Evolutionary conservation across 2,888 invertebrate genomes (phyloP), one percentile per base, ranked within the genome.

Genomic region (Andrena trimmerana): DNA sequence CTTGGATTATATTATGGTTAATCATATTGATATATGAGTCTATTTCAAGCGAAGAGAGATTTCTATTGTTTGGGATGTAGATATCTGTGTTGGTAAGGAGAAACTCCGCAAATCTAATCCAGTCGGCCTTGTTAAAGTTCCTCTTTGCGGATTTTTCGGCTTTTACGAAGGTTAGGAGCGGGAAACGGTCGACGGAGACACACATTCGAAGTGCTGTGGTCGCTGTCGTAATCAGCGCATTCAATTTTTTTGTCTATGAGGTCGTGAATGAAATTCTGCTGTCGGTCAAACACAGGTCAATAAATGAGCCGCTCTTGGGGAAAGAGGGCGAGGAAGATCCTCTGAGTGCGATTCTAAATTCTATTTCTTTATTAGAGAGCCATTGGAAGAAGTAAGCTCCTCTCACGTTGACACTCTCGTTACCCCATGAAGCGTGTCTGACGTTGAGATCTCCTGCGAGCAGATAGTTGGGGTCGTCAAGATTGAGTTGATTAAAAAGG

Each of bases 21-120:
- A 75, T 0, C 8, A 8, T 20, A 0, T 50, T 13, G 0, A 68
- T 4, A 13, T 63, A 7, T 0, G 0, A 10, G 36, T 74, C 48
- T 3, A 74, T 74, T 27, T 67, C 66, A 0, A 31, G 1, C 16
- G 0, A 60, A 4, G 33, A 10, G 5, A 60, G 13, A 3, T 75
- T 75, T 29, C 72, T 70, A 24, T 86, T 48, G 8, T 60, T 10
- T 5, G 84, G 79, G 5, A 81, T 27, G 0, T 69, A 1, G 57
- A 3, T 59, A 1, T 1, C 20, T 2, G 60, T 2, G 8, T 62
- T 24, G 4, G 29, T 5, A 0, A 5, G 5, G 2, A 69, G 16
- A 5, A 5, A 13, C 1, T 31, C 8, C 52, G 13, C 5, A 0
- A 63, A 66, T 0, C n/a, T 5, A 2, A 8, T 1, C 60, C 74